Base-by-base conservation (phyloP, 1,140 invertebrate genomes). In the Stegodyphus mimosarum region DNA sequence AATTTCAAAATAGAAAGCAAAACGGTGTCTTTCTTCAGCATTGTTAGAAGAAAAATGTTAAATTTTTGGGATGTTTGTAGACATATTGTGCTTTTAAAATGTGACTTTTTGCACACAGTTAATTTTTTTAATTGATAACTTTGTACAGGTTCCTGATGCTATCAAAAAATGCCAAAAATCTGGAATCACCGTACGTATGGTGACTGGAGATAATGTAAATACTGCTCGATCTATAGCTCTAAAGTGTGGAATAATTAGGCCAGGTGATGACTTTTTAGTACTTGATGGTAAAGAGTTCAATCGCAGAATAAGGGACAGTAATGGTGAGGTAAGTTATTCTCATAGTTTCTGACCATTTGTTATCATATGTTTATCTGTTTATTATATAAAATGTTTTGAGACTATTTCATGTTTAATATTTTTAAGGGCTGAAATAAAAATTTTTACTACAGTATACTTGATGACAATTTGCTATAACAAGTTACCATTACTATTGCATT, bases 231-330 rank as follows among this genome's bases (percentile, higher is more conserved):
- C 98, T 33, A 99, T 99, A 89, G 97, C 98, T 17, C 92, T 95
- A 74, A 99, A 99, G 90, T 99, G 98, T 92, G 98, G 98, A 67
- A 99, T 99, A 88, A 91, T 99, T 11, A 96, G 95, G 89, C 96
- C 97, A 17, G 95, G 94, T 86, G 97, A 99, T 89, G 97, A 99
- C 90, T 99, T 97, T 91, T 93, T 99, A 48, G 97, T 99, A 77
- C 90, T 99, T 55, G 98, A 99, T 91, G 98, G 98, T 83, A 99
- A 99, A 91, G 98, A 99, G 90, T 99, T 99, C 91, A 99, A 99
- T 91, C 93, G 93, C 88, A 93, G 96, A 88, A 97, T 99, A 88
- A 91, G 97, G 71, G 97, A 99, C 90, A 92, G 93, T 70, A 94
- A 95, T 88, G 97, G 96, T 87, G 96, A 97, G 90, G 86, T 83